Conservation (phyloP, 2,113 vertebrate genomes). For the Ascaphus truei region DNA sequence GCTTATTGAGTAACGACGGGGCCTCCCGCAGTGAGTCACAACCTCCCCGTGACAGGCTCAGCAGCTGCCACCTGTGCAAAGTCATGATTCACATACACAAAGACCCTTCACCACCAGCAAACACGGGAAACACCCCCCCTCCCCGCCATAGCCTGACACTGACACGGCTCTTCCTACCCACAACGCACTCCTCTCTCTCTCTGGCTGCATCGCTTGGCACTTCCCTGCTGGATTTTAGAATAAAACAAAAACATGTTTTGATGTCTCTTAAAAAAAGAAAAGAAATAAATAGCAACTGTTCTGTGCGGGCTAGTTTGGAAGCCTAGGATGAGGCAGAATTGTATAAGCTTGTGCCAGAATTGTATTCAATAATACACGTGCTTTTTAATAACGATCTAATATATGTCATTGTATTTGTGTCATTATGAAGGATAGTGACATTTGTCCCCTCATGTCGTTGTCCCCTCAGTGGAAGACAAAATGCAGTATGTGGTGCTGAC, state of each 20-base stretch:
- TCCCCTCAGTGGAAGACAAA: too few species aligned
- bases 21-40: not conserved
- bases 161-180: not conserved
- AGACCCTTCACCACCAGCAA: not conserved
- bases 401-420: too few species aligned
- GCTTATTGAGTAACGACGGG: not conserved
- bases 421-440: too few species aligned
- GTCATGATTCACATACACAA: conserved; percentile 21
- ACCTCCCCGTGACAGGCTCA: not conserved
- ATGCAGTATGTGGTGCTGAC: too few species aligned
- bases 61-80: conserved; percentile 2
- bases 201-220: not conserved
- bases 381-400: too few species aligned
- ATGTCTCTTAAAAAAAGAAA: conserved; percentile 19
- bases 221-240: conserved; percentile 21
- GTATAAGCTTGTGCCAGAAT: not conserved
- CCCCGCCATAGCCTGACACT: conserved; percentile 21
- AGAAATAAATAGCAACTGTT: conserved; percentile 37
- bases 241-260: conserved; percentile 36
- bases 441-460: too few species aligned
- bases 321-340: not conserved
- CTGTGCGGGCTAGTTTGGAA: conserved; percentile 15
- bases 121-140: conserved; percentile 24
- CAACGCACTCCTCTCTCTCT: not conserved
- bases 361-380: too few species aligned